These are phyloP conservation scores for Nyctereutes procyonoides DNA, from an alignment of 2,113 vertebrate genomes.

Conservation along the genomic window DNA sequence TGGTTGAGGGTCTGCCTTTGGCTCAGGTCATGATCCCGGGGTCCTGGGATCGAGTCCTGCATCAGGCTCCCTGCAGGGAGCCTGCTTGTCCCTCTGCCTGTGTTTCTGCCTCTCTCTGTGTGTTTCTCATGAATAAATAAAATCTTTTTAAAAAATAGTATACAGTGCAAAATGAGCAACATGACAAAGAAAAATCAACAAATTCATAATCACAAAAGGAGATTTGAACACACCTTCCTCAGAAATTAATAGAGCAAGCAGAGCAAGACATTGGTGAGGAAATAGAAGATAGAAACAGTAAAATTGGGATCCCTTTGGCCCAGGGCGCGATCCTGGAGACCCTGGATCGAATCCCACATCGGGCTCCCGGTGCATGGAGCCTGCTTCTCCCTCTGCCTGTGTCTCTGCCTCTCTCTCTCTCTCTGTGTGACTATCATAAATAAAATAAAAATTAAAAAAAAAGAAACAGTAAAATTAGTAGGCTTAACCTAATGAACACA, in stretches of 20 bases:
- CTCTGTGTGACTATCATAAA: no score
- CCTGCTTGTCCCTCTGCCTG: no score
- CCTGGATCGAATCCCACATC: no score
- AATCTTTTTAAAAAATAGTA: background rate
- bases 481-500: background rate
- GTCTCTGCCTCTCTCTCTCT: no score
- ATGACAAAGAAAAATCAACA: background rate
- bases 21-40: background rate
- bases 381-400: no score
- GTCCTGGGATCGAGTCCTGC: background rate
- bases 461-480: background rate
- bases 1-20: background rate
- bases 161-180: background rate
- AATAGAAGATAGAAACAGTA: slow-evolving; percentile 9
- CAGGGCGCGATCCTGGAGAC: no score
- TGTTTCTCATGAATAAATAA: no score
- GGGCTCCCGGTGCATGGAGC: no score
- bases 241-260: slow-evolving; percentile 1
- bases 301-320: no score
- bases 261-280: background rate
- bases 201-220: background rate
- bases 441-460: no score
- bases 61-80: no score
- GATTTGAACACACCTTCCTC: background rate
- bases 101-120: no score